Base-by-base conservation (phyloP, 2,113 vertebrate genomes). In the Mola mola region DNA sequence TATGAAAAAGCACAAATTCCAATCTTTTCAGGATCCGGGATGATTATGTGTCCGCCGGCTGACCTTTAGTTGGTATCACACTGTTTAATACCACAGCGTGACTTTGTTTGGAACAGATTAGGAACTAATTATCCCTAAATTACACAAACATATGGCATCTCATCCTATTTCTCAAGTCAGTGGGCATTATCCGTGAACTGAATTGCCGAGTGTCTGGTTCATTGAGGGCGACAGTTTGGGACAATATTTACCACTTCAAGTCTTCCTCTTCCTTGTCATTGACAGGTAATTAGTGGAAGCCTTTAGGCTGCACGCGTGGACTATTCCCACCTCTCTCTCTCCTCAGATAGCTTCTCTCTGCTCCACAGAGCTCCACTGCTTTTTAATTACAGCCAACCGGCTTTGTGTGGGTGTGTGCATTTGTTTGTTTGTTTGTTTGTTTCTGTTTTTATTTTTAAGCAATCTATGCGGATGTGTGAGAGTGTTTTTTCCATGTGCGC, bases 271-370 rank as follows among this genome's bases (percentile, higher is more conserved):
- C 42, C 48, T 72, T 56, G 50, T 71, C 78, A 72, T 52, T 81
- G 85, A 78, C 76, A 87, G 82, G 79, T 85, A 83, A 88, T 86
- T 87, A 88, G 74, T 42, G 44, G 63, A 63, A 31, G 82, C 73
- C 78, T 81, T 64, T 64, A 72, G 75, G 75, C 80, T 77, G 42
- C 69, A 41, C 8, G 50, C 41, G 44, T 29, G 59, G 60, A 59
- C 49, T 61, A 61, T 51, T 64, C 63, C 71, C 72, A 21, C 26
- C 77, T 48, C 72, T 34, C 56, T 70, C n/a, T n/a, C 55, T 72
- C 40, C 70, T 69, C 57, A 58, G 58, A 63, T 51, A 26, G 56
- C 70, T 65, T 60, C 59, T 73, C 12, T 36, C 42, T 71, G 78
- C 70, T 58, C 64, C 34, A 37, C 60, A 44, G 52, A 74, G 66